Base-by-base conservation (phyloP, 2,797 vertebrate species). In the Poecilia wingei region DNA sequence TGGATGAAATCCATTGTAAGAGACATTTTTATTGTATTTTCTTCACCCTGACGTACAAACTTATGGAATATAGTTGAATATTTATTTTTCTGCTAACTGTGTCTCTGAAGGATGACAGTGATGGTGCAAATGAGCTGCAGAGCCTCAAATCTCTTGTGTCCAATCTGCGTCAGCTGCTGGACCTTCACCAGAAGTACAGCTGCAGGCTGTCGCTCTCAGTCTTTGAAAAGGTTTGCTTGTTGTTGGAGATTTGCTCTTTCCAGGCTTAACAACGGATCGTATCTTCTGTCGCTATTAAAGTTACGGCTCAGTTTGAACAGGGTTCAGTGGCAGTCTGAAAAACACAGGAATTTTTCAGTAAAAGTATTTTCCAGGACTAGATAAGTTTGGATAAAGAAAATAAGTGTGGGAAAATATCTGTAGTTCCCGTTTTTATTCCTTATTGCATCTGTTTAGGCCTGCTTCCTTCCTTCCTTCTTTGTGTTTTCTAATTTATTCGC, bases 181-280 rank as follows among this genome's bases (percentile, higher is more conserved):
- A 95, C 41, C 95, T 99, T 12, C 95, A 97, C 71, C 94, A 83
- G 73, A 99, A 97, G 89, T 98, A 98, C 91, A 97, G 95, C 89
- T 99, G 97, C 92, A 96, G 76, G 45, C 94, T 99, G 84, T 92
- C 97, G 2, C 96, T 99, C 55, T 97, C 96, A 36, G 96, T 97
- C 80, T 97, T 98, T 91, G 98, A 99, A 90, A 98, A 98, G 97
- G 98, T 95, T 84, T 61, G 14, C 71, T 22, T 70, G 7, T 57
- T 70, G 4, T 47, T 41, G 7, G 7, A 47, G 43, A 47, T 45
- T 28, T 46, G 43, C n/a, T 69, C 66, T 10, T 13, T n/a, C 41
- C 9, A n/a, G 5, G 41, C 39, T 69, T n/a, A 45, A 14, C 66
- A n/a, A 13, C 1, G 41, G 6, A 10, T 41, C 10, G 2, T 25